phyloP scores from a whole-genome alignment of 2,888 invertebrate species.

The Clunio marinus region DNA sequence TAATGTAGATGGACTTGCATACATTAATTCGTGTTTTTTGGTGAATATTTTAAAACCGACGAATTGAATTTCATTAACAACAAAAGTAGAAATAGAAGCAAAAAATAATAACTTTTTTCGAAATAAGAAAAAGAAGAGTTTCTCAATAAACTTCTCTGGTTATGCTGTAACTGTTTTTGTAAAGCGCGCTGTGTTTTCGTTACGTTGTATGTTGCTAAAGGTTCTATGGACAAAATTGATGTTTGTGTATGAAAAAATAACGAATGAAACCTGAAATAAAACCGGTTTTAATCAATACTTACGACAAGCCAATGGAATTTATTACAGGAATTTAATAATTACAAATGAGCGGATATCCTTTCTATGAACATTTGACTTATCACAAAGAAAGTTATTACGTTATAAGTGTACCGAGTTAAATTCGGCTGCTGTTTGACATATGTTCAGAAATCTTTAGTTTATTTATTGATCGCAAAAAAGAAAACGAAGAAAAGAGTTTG shows the following conservation, averaged over 20 bases:
- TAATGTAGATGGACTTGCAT: constrained; percentile 21
- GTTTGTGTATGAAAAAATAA: constrained; percentile 1
- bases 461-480: background rate
- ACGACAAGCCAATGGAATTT: constrained; percentile 31
- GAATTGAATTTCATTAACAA: constrained; percentile 23
- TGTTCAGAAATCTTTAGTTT: too few species aligned
- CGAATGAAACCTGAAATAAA: constrained; percentile 5
- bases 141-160: background rate
- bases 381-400: background rate
- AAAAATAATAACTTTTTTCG: too few species aligned
- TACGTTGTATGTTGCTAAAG: constrained; percentile 7
- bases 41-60: background rate
- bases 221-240: constrained; percentile 15
- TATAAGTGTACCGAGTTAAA: background rate
- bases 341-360: constrained; percentile 27
- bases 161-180: constrained; percentile 27
- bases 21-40: constrained; percentile 20
- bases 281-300: constrained; percentile 37
- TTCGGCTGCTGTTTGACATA: background rate
- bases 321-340: constrained; percentile 35
- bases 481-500: background rate
- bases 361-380: background rate
- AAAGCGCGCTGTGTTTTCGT: background rate
- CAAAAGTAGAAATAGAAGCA: background rate
- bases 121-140: background rate